Evolutionary conservation across 2,888 invertebrate species (phyloP).

Genomic region (Eilema caniola): DNA sequence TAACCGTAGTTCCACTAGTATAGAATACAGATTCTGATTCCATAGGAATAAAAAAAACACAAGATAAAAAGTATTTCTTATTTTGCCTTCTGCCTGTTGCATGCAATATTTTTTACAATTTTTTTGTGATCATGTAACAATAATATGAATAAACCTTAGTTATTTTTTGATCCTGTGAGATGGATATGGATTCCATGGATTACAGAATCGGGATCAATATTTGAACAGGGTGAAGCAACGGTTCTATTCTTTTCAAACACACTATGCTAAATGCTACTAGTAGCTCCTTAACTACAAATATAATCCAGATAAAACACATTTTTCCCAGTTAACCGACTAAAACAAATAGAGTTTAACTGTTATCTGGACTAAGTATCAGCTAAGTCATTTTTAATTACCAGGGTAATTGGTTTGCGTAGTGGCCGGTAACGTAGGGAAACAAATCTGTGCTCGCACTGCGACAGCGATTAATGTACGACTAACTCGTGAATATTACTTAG

Average conservation of each 20-base stretch:
- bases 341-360: constrained; percentile 56
- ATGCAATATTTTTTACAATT: too few relatives aligned
- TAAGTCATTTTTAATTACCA: constrained; percentile 78
- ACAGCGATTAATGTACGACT: constrained; percentile 29
- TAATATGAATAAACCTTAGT: background rate
- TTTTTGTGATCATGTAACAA: background rate
- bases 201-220: background rate
- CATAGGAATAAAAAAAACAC: too few relatives aligned
- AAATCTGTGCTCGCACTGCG: constrained; percentile 34
- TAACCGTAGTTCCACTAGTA: too few relatives aligned
- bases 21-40: too few relatives aligned
- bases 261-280: background rate
- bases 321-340: constrained; percentile 49
- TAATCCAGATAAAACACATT: constrained; percentile 66
- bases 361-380: constrained; percentile 63
- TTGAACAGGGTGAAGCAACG: background rate
- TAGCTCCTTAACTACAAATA: constrained; percentile 58
- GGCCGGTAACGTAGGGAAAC: constrained; percentile 41
- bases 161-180: too few relatives aligned
- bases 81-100: background rate
- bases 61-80: background rate
- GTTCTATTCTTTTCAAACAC: background rate
- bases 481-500: constrained; percentile 20
- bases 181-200: background rate
- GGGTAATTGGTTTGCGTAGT: constrained; percentile 56